Percentiles rank a stretch among this genome's conserved stretches.
Evolutionary conservation across 2,113 vertebrate species (phyloP).

Genomic region (Pachyramphus minor): DNA sequence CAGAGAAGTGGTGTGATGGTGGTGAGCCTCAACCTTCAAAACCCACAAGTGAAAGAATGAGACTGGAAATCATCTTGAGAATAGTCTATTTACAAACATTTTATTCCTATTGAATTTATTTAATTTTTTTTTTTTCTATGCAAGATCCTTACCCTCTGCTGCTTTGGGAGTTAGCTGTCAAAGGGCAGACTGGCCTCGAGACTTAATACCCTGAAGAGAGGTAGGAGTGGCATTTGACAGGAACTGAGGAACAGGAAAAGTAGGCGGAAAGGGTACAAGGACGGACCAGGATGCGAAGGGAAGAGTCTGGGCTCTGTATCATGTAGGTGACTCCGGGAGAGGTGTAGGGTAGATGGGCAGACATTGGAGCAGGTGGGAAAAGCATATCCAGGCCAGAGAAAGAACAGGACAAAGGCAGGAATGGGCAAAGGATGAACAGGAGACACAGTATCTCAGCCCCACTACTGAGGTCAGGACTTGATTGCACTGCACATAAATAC

Average conservation of each 20-base stretch:
- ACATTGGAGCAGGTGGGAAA: neutral
- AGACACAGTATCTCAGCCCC: neutral
- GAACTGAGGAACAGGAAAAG: neutral
- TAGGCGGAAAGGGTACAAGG: neutral
- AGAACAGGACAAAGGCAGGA: neutral
- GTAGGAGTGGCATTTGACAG: neutral
- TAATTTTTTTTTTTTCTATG: neutral
- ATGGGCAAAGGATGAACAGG: neutral
- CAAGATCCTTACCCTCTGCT: neutral
- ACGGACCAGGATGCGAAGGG: neutral
- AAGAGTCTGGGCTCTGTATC: neutral
- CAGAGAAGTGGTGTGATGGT: neutral
- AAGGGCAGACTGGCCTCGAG: neutral
- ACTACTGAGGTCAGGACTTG: neutral
- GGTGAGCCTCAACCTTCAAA: neutral
- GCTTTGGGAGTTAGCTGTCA: neutral
- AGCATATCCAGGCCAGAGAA: neutral
- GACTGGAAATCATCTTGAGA: neutral
- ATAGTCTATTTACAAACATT: neutral
- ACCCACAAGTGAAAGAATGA: neutral
- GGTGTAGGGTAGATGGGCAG: neutral
- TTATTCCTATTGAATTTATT: neutral
- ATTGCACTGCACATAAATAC: neutral
- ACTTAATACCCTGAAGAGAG: neutral
- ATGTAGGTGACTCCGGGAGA: neutral